Conservation (phyloP, 2,888 invertebrate species). For the Lasioglossum vierecki region DNA sequence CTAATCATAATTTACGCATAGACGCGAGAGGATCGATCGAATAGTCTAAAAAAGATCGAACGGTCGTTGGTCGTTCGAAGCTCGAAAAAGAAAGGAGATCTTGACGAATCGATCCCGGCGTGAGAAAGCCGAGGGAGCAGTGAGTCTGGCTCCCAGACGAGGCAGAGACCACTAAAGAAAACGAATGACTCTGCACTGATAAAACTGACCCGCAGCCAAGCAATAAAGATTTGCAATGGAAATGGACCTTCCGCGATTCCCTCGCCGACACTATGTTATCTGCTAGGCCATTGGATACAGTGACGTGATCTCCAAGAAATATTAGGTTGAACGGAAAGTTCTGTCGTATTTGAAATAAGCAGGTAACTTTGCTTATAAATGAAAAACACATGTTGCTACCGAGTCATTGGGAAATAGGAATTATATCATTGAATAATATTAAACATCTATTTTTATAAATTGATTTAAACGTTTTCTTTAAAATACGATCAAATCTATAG, state of each 20-base stretch:
- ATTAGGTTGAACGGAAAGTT: conserved; percentile 18
- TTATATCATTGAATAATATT: too few relatives aligned
- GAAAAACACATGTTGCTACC: too few relatives aligned
- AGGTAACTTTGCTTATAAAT: too few relatives aligned
- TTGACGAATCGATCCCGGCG: conserved; percentile 59
- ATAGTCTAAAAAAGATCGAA: conserved; percentile 5
- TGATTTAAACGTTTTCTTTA: too few relatives aligned
- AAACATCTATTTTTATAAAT: too few relatives aligned
- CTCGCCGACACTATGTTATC: conserved; percentile 52
- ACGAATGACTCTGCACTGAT: conserved; percentile 65
- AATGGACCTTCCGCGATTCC: conserved; percentile 51
- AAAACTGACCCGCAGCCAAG: conserved; percentile 62
- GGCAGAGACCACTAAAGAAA: conserved; percentile 53
- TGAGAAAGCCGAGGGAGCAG: conserved; percentile 21
- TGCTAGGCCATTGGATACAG: conserved; percentile 43
- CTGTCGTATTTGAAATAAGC: too few relatives aligned
- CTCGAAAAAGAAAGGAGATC: conserved; percentile 9
- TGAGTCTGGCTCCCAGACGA: not conserved
- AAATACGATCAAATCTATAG: not conserved
- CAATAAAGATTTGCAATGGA: conserved; percentile 71
- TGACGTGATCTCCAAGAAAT: conserved; percentile 41
- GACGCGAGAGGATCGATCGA: conserved; percentile 25
- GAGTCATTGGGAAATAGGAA: too few relatives aligned
- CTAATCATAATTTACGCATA: conserved; percentile 12
- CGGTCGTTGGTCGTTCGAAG: not conserved